Conservation (phyloP, 2,888 invertebrate genomes). For the Pyrgus malvae region DNA sequence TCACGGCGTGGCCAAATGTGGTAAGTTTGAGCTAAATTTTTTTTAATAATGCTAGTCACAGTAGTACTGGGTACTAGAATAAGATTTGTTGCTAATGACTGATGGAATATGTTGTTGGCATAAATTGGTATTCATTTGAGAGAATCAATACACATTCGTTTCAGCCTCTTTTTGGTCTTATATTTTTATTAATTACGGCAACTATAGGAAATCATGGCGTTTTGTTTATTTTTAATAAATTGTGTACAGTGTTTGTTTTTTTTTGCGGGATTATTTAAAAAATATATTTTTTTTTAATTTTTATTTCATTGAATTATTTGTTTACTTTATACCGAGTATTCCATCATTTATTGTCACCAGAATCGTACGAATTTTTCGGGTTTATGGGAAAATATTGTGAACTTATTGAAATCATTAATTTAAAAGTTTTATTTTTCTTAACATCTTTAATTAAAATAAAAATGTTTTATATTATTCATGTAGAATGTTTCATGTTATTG, state of each 20-base stretch:
- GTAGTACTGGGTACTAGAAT: conserved; percentile 64
- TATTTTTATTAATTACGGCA: no score
- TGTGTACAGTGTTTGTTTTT: no score
- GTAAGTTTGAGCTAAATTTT: conserved; percentile 2
- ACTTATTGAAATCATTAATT: conserved; percentile 31
- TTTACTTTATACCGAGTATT: no score
- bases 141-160: no score
- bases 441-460: conserved; percentile 32
- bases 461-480: conserved; percentile 35
- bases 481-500: conserved; percentile 33
- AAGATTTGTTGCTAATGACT: conserved; percentile 36
- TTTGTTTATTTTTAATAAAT: no score
- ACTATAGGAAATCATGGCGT: no score
- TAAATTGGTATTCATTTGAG: no score
- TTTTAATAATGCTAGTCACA: conserved; percentile 70
- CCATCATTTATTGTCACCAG: conserved; percentile 28
- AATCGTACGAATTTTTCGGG: conserved; percentile 36
- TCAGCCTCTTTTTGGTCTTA: no score
- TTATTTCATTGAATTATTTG: no score
- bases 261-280: no score
- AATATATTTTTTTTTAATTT: not conserved
- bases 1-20: not conserved
- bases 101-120: conserved; percentile 29
- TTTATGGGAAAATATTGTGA: conserved; percentile 50
- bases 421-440: conserved; percentile 27